Percentiles rank a stretch among this genome's conserved stretches.
Evolutionary conservation across 1,140 invertebrate species (phyloP).

Genomic region (Coenobita brevimanus): DNA sequence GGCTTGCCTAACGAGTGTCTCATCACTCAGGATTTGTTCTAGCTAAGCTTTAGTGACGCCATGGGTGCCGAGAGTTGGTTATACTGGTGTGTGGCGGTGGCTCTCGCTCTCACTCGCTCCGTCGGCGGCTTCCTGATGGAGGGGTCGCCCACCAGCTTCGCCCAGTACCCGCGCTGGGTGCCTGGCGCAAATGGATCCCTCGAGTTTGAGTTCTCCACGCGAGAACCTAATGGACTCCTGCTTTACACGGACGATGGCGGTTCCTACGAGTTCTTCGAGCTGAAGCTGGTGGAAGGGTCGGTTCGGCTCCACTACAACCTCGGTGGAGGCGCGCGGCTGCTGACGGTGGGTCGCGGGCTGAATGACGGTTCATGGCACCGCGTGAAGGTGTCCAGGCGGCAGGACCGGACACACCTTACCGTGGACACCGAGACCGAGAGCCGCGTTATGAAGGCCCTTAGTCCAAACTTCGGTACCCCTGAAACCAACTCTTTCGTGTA

Average conservation of each 20-base stretch:
- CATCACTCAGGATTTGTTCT: too few species aligned
- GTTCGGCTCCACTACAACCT: slow-evolving; percentile 91
- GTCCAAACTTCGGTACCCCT: slow-evolving; percentile 83
- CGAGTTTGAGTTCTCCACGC: slow-evolving; percentile 93
- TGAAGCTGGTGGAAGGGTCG: slow-evolving; percentile 93
- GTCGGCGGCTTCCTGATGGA: slow-evolving; percentile 76
- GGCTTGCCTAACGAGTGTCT: too few species aligned
- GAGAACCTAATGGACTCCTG: slow-evolving; percentile 89
- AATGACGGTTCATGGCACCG: slow-evolving; percentile 94
- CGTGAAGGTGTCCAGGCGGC: slow-evolving; percentile 80
- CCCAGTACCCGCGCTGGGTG: slow-evolving; percentile 93
- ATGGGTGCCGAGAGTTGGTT: slow-evolving; percentile 34
- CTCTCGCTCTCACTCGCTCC: slow-evolving; percentile 42
- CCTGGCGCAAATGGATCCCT: slow-evolving; percentile 88
- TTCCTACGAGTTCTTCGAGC: slow-evolving; percentile 94
- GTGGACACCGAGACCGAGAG: slow-evolving; percentile 86
- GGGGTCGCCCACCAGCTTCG: slow-evolving; percentile 88
- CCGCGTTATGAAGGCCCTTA: slow-evolving; percentile 73
- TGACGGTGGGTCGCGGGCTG: slow-evolving; percentile 88
- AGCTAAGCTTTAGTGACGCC: slow-evolving; percentile 24
- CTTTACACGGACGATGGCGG: slow-evolving; percentile 96
- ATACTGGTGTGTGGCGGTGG: slow-evolving; percentile 50
- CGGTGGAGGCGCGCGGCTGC: slow-evolving; percentile 88
- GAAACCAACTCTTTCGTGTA: slow-evolving; percentile 93
- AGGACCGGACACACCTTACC: slow-evolving; percentile 84